Conservation (phyloP, 2,888 invertebrate species). For the Siphlonurus alternatus region DNA sequence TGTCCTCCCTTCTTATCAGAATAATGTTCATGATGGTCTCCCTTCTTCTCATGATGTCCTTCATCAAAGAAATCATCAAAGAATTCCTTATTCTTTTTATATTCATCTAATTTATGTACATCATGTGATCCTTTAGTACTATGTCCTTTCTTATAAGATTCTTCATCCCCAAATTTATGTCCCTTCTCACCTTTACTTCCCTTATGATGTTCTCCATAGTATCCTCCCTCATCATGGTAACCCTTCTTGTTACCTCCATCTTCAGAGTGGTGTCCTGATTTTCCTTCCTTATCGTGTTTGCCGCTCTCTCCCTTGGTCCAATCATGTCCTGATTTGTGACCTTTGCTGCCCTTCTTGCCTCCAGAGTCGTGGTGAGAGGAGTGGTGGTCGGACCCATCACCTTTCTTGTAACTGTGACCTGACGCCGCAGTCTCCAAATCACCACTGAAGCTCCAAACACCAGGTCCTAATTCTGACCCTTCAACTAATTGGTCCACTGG, state of each 20-base stretch:
- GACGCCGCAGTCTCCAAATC: constrained; percentile 7
- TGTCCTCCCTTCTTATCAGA: constrained; percentile 68
- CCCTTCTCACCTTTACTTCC: constrained; percentile 50
- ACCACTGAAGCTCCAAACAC: background rate
- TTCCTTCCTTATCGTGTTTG: constrained; percentile 49
- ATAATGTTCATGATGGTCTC: constrained; percentile 56
- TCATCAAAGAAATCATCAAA: constrained; percentile 71
- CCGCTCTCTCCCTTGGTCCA: constrained; percentile 35
- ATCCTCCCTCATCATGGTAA: constrained; percentile 46
- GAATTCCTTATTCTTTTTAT: constrained; percentile 72
- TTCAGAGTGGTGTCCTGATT: constrained; percentile 43
- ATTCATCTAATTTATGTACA: constrained; percentile 69
- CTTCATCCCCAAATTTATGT: constrained; percentile 46
- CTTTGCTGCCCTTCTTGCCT: constrained; percentile 36
- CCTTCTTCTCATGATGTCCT: constrained; percentile 67
- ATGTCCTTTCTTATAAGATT: constrained; percentile 68
- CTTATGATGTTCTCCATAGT: constrained; percentile 43
- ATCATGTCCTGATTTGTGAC: constrained; percentile 45
- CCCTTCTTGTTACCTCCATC: constrained; percentile 42
- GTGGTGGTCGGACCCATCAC: constrained; percentile 60
- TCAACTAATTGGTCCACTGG: background rate
- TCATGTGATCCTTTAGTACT: constrained; percentile 74
- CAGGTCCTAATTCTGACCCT: background rate
- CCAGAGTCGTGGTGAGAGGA: constrained; percentile 55
- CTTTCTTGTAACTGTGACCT: constrained; percentile 48